Conservation (phyloP, 2,888 invertebrate species). For the Exocentrus adspersus region DNA sequence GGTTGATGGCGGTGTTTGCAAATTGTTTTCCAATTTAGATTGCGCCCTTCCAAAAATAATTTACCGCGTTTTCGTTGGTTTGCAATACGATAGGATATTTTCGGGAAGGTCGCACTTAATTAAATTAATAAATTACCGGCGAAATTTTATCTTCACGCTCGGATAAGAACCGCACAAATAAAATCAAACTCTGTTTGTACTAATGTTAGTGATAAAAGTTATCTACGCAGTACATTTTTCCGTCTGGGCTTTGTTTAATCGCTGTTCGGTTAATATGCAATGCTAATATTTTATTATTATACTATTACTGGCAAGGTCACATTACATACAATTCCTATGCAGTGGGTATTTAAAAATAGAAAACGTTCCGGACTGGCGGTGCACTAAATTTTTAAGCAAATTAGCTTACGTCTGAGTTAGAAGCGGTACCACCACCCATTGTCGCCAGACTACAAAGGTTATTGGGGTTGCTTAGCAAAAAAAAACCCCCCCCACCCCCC, state of each 20-base stretch:
- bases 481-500: too few relatives aligned
- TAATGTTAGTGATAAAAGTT: conserved; percentile 1
- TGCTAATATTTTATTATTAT: conserved; percentile 16
- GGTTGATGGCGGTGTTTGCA: too few relatives aligned
- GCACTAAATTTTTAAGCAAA: too few relatives aligned
- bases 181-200: conserved; percentile 11
- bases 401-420: too few relatives aligned
- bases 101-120: background rate
- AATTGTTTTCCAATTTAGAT: too few relatives aligned
- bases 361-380: too few relatives aligned
- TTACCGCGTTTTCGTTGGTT: too few relatives aligned
- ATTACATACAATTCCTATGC: background rate
- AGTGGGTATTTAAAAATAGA: background rate
- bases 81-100: too few relatives aligned
- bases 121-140: conserved; percentile 1
- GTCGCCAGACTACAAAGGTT: too few relatives aligned
- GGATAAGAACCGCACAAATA: conserved; percentile 11
- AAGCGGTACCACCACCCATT: too few relatives aligned
- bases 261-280: conserved; percentile 12
- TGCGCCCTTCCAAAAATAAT: too few relatives aligned
- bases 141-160: conserved; percentile 15
- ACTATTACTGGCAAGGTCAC: conserved; percentile 12
- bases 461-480: too few relatives aligned
- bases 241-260: conserved; percentile 9
- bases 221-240: conserved; percentile 10